Base-by-base conservation (phyloP, 2,797 vertebrate species). In the Enteromius anoplus region DNA sequence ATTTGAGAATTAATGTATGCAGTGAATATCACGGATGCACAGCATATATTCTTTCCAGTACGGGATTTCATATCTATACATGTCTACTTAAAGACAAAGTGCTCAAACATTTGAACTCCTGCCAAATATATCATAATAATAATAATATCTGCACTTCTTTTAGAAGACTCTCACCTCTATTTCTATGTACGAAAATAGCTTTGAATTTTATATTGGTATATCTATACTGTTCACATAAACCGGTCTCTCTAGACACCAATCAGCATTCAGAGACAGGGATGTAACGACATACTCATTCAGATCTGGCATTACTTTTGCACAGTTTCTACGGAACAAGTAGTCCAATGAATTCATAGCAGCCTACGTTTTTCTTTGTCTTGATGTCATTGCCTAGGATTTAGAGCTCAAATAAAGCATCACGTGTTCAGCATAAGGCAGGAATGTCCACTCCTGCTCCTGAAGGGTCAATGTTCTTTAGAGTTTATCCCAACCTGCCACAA, bases 311-410 rank as follows among this genome's bases (percentile, higher is more conserved):
- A 72, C 21, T 51, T 23, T 60, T 47, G 51, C 47, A 71, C 42
- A 55, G 55, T 66, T 78, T 73, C 21, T 29, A 42, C 7, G 9
- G 53, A 37, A 69, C 40, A 29, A 37, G 66, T 55, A 42, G 32
- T 69, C 23, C 29, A 29, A 60, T 72, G 23, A 81, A 60, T 66
- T 51, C 29, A 68, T 91, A 93, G 92, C 93, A 94, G 92, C 93
- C 91, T 84, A 42, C 82, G 84, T 80, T 5, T 89, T 87, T 85
- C 88, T 42, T 87, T 45, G 75, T 84, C 75, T 72, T 60, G 21
- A 65, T 80, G 85, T 83, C 55, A 84, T 88, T 86, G 76, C 19
- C 19, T 72, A 72, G 64, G n/a, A 65, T 51, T 40, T 3, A 21
- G n/a, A 75, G 58, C 58, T 88, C 78, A 76, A 81, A 86, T 87